phyloP scores from a whole-genome alignment of 2,797 vertebrate species.

The Leuciscus waleckii region DNA sequence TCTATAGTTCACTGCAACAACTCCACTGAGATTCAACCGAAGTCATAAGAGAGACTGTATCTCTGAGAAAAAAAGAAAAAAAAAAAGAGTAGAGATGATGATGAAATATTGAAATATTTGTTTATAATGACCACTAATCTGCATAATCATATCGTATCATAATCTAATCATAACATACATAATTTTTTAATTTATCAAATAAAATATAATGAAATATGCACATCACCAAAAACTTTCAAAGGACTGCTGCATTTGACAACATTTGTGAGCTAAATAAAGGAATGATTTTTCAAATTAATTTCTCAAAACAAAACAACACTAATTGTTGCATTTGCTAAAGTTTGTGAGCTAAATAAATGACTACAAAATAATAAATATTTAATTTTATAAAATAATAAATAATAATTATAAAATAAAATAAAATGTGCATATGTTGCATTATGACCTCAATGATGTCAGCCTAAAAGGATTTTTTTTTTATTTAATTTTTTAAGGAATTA shows the following conservation, averaged over 20 bases:
- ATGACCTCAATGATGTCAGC: neutral
- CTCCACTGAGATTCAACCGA: neutral
- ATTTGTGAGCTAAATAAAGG: neutral
- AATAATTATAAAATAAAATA: too few species aligned
- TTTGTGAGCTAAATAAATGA: neutral
- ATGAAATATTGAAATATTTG: too few species aligned
- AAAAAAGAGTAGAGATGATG: neutral
- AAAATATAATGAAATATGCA: neutral
- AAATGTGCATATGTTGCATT: neutral
- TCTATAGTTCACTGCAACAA: neutral
- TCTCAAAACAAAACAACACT: neutral
- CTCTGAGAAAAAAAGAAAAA: neutral
- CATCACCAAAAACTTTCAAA: neutral
- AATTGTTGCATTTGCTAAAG: neutral
- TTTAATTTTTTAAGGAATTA: too few species aligned
- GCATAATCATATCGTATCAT: too few species aligned
- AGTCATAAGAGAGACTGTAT: neutral
- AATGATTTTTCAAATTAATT: too few species aligned
- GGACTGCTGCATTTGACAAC: neutral
- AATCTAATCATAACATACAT: too few species aligned
- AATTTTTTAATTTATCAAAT: neutral
- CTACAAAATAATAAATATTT: too few species aligned
- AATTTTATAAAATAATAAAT: neutral
- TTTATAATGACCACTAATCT: neutral
- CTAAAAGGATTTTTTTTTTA: neutral